A percentile compares a stretch with the other conserved stretches of the same genome.
phyloP scores from a whole-genome alignment of 1,140 invertebrate species.

The Hycleus cichorii region DNA sequence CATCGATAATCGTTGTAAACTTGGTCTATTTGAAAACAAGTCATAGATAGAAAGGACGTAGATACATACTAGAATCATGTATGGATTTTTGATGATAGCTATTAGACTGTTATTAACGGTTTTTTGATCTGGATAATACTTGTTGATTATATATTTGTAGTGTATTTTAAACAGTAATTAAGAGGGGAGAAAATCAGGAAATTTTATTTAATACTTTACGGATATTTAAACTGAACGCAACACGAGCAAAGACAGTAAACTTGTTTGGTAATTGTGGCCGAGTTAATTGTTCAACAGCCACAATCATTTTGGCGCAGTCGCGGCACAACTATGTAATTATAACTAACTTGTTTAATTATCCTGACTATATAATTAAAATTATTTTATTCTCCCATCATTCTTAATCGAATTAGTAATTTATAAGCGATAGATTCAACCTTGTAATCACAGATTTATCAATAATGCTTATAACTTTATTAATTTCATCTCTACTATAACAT shows the following conservation, averaged over 20 bases:
- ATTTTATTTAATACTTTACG: not conserved
- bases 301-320: constrained; percentile 11
- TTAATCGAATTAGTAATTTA: constrained; percentile 17
- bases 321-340: constrained; percentile 12
- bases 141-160: constrained; percentile 3
- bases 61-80: constrained; percentile 6
- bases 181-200: not conserved
- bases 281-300: constrained; percentile 9
- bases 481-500: not conserved
- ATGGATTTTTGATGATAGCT: constrained; percentile 5
- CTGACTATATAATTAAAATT: constrained; percentile 14
- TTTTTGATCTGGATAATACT: not conserved
- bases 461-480: no score
- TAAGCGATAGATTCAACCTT: constrained; percentile 1
- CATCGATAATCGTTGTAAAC: constrained; percentile 10
- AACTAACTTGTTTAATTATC: constrained; percentile 16
- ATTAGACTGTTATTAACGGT: constrained; percentile 9
- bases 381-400: constrained; percentile 14
- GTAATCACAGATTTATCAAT: not conserved
- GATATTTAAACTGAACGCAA: not conserved
- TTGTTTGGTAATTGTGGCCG: constrained; percentile 4
- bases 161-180: not conserved
- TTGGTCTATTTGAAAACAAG: not conserved
- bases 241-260: not conserved
- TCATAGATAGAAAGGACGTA: constrained; percentile 1